Evolutionary conservation across 2,797 vertebrate genomes (phyloP), one percentile per base, ranked within the genome.

Genomic region (Macropus fuliginosus): DNA sequence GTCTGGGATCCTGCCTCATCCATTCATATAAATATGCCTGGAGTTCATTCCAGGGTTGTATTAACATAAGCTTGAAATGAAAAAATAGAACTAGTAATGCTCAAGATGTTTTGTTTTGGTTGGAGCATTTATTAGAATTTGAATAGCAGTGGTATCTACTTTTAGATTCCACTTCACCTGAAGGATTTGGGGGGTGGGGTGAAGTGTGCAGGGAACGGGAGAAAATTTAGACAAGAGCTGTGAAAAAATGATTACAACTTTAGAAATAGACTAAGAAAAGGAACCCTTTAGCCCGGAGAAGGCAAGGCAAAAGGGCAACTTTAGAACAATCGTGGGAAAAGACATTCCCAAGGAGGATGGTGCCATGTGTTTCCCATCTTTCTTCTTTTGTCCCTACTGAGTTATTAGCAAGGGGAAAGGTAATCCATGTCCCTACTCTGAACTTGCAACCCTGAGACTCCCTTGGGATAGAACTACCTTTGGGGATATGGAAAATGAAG

Each of bases 271-370:
- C 55, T 3, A 74, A 66, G n/a, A 55, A 62, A 57, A 91, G 90
- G 18, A n/a, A 54, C 34, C 13, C 27, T 54, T 90, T 90, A 54
- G 2, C 12, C 31, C 54, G 27, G 90, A 91, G 90, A 92, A 54
- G 21, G 12, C 50, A 81, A 34, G 27, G 0, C 3, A 2, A 40
- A 81, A 18, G 13, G 28, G 0, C 13, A 28, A 34, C 24, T 28
- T 18, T 13, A 1, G 29, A 6, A 18, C 2, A 14, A 50, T 31
- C 40, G 16, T 55, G 94, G 31, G 40, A n/a, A 0, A 29, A 54
- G 56, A 4, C 46, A 57, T 28, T 66, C 18, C 29, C 46, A 4
- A 13, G 1, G 0, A 0, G 4, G 28, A 10, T 21, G 29, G 29
- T 28, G 1, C 40, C 40, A 46, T 28, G 9, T 46, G 9, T 10